These are phyloP conservation scores for Nesospiza acunhae DNA, from an alignment of 2,113 vertebrate genomes.

Conservation along the genomic window DNA sequence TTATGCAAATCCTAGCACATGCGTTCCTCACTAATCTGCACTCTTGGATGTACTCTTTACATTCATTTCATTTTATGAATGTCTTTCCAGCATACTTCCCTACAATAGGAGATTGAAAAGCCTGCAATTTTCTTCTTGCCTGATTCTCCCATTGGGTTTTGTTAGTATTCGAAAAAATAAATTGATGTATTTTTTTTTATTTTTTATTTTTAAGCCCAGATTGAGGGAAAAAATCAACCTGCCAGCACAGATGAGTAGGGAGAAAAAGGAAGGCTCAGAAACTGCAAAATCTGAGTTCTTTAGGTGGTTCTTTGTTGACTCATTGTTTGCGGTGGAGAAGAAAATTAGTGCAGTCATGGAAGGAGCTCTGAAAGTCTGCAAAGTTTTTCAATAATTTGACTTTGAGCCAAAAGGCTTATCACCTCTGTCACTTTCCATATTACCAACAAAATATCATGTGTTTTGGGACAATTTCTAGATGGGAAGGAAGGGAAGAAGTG, in stretches of 20 bases:
- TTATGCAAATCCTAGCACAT: conserved; percentile 64
- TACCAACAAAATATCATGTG: not conserved
- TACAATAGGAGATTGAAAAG: conserved; percentile 62
- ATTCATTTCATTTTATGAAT: conserved; percentile 66
- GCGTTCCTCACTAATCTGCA: conserved; percentile 44
- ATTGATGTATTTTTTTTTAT: not conserved
- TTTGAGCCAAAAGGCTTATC: not conserved
- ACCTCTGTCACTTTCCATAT: not conserved
- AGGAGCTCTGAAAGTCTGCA: not conserved
- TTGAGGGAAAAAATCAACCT: conserved; percentile 38
- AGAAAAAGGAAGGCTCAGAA: not conserved
- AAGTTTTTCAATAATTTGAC: not conserved
- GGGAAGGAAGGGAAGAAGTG: not conserved
- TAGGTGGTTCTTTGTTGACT: not conserved
- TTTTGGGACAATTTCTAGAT: not conserved
- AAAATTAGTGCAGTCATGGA: not conserved
- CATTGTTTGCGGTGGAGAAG: not conserved
- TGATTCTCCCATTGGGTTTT: conserved; percentile 54
- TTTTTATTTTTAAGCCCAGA: not conserved
- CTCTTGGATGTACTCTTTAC: conserved; percentile 62
- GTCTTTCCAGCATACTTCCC: conserved; percentile 55
- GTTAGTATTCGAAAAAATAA: conserved; percentile 36
- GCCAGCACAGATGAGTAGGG: not conserved
- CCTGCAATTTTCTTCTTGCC: conserved; percentile 63
- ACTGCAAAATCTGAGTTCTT: not conserved